A percentile compares a stretch with the other conserved stretches of the same genome.
phyloP scores from a whole-genome alignment of 2,797 vertebrate species.

The Phyllotis vaccarum region DNA sequence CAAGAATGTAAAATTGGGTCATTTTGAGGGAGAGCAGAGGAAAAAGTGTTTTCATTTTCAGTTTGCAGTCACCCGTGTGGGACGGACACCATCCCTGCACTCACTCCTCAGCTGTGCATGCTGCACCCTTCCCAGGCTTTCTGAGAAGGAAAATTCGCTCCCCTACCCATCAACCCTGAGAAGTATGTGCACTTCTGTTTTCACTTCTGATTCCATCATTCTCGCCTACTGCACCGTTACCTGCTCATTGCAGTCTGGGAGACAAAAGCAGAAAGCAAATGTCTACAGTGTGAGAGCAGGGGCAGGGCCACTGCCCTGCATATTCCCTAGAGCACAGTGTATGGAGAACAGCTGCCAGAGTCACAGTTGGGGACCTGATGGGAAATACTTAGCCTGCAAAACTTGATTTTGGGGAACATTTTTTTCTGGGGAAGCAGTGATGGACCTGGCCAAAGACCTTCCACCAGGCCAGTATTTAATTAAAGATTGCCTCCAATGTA shows the following conservation, averaged over 20 bases:
- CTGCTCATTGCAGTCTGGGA: neutral
- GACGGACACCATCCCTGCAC: neutral
- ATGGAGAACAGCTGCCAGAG: too few species aligned
- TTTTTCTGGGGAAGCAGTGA: too few species aligned
- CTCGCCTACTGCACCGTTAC: neutral
- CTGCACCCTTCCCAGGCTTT: neutral
- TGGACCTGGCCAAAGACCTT: too few species aligned
- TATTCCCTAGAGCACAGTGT: too few species aligned
- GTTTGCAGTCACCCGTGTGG: neutral
- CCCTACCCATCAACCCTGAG: neutral
- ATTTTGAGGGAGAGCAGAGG: neutral
- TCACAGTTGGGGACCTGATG: too few species aligned
- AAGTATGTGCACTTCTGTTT: neutral
- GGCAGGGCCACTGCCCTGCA: too few species aligned
- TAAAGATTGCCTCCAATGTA: too few species aligned
- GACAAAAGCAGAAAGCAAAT: neutral
- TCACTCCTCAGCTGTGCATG: neutral
- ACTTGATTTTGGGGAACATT: too few species aligned
- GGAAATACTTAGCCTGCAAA: too few species aligned
- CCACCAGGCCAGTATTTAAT: too few species aligned
- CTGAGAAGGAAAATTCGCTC: neutral
- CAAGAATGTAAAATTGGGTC: slow-evolving; percentile 23
- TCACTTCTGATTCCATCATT: neutral
- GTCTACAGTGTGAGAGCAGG: neutral
- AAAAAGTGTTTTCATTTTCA: neutral